phyloP scores from a whole-genome alignment of 2,113 vertebrate species.

The Pithys albifrons region DNA sequence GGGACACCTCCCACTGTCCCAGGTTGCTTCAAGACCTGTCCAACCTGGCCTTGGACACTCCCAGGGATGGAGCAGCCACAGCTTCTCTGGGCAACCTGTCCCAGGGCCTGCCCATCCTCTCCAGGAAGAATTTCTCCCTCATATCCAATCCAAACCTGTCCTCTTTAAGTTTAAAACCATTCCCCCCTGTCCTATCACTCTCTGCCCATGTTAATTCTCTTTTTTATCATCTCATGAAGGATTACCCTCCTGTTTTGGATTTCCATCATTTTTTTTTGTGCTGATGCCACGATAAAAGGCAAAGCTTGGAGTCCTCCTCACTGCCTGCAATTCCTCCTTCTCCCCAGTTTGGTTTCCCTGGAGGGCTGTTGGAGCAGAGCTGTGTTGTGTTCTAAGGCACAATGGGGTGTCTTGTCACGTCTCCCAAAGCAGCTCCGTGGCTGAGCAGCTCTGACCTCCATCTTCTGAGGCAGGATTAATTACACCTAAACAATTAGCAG shows the following conservation, averaged over 20 bases:
- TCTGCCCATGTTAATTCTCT: fast-evolving
- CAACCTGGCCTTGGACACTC: background rate
- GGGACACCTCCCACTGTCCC: background rate
- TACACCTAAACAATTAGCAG: background rate
- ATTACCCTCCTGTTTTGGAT: fast-evolving
- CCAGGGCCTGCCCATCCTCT: background rate
- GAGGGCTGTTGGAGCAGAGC: background rate
- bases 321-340: fast-evolving
- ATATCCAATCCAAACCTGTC: background rate
- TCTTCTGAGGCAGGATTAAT: background rate
- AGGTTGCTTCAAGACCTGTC: background rate
- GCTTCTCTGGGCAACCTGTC: background rate
- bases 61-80: background rate
- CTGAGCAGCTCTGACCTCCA: background rate
- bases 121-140: background rate
- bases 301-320: background rate
- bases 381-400: fast-evolving
- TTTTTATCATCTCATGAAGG: fast-evolving
- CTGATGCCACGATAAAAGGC: background rate
- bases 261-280: fast-evolving
- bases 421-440: background rate
- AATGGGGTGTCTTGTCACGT: fast-evolving
- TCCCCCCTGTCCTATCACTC: background rate
- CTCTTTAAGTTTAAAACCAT: too few relatives aligned
- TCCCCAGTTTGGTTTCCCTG: background rate